Conservation (phyloP, 1,140 invertebrate genomes). For the Pseudomyrmex gracilis region DNA sequence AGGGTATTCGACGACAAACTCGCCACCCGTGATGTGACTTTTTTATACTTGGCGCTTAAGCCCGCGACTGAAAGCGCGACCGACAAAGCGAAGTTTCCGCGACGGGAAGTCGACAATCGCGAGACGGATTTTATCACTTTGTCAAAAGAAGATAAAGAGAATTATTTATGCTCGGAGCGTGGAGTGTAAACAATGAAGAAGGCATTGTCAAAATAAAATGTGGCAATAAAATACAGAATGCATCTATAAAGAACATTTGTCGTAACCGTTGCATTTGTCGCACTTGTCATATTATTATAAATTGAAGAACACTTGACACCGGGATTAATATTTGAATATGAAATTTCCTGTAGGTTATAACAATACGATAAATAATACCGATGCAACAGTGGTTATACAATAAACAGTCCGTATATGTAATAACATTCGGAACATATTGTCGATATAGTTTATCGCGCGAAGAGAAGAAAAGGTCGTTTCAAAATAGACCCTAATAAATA, state of each 20-base stretch:
- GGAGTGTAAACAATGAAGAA: background rate
- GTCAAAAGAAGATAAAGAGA: background rate
- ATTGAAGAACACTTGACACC: slow-evolving; percentile 43
- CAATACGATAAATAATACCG: slow-evolving; percentile 53
- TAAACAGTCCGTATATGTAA: slow-evolving; percentile 38
- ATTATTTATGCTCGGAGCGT: slow-evolving; percentile 4
- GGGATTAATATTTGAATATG: slow-evolving; percentile 48
- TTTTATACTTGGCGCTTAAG: slow-evolving; percentile 51
- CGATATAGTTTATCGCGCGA: slow-evolving; percentile 32
- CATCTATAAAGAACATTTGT: slow-evolving; percentile 20
- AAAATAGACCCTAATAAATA: slow-evolving; percentile 38
- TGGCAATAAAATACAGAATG: slow-evolving; percentile 30
- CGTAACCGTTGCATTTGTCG: slow-evolving; percentile 1
- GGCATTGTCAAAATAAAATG: slow-evolving; percentile 15
- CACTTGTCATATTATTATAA: slow-evolving; percentile 54
- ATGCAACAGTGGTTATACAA: slow-evolving; percentile 29
- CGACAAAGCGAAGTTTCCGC: slow-evolving; percentile 36
- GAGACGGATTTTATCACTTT: slow-evolving; percentile 34
- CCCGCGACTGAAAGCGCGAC: slow-evolving; percentile 24
- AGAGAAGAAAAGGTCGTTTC: slow-evolving; percentile 19
- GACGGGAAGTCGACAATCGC: slow-evolving; percentile 15
- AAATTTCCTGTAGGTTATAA: slow-evolving; percentile 46
- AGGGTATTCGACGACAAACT: slow-evolving; percentile 42
- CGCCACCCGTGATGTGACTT: slow-evolving; percentile 55
- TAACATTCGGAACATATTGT: slow-evolving; percentile 17